Conservation (phyloP, 2,888 invertebrate genomes). For the Tanytarsus gracilentus region DNA sequence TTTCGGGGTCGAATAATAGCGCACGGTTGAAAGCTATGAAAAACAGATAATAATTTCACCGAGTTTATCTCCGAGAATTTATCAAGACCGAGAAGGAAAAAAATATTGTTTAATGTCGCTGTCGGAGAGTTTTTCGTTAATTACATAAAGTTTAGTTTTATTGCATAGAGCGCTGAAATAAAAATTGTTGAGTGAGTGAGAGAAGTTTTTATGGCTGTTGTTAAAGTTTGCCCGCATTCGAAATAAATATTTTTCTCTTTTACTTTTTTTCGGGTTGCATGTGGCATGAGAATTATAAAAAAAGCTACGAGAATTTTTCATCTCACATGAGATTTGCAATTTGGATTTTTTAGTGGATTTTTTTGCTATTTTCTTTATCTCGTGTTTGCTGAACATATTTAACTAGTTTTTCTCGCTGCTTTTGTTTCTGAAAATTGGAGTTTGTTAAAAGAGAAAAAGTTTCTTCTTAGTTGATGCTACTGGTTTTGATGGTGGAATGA, state of each 20-base stretch:
- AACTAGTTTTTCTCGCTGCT: not conserved
- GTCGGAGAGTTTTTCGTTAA: constrained; percentile 2
- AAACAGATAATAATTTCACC: constrained; percentile 5
- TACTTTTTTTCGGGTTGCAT: not conserved
- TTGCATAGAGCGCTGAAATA: too few species aligned
- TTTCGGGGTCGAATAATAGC: constrained; percentile 9
- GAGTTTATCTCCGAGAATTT: not conserved
- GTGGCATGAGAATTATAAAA: too few species aligned
- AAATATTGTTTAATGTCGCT: too few species aligned
- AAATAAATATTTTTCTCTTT: too few species aligned
- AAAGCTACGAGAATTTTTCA: not conserved
- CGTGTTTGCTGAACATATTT: not conserved
- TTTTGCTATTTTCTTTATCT: too few species aligned
- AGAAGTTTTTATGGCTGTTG: constrained; percentile 1
- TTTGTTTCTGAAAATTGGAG: too few species aligned
- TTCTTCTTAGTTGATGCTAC: too few species aligned
- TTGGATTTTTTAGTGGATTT: not conserved
- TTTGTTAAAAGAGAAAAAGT: too few species aligned
- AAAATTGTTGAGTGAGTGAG: not conserved
- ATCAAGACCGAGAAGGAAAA: not conserved
- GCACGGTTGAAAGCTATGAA: not conserved
- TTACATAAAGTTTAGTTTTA: constrained; percentile 15
- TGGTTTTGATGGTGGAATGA: too few species aligned
- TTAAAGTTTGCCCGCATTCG: too few species aligned
- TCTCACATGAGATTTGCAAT: not conserved